Evolutionary conservation across 2,113 vertebrate species (phyloP), one percentile per base, ranked within the genome.

Genomic region (Aramus guarauna): DNA sequence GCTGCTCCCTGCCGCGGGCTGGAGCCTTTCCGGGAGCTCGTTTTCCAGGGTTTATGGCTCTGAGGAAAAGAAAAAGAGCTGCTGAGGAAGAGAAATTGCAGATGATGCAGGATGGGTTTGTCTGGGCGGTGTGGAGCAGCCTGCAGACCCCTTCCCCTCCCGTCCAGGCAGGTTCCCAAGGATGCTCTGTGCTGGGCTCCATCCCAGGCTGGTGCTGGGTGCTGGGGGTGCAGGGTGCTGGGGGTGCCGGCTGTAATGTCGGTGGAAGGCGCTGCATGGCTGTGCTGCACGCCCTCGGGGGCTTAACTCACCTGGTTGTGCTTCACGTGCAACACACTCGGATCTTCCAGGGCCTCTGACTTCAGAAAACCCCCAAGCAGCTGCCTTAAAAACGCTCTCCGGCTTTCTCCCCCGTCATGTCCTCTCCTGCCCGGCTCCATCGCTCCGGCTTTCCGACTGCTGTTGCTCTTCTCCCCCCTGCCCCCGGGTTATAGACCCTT

Each of bases 181-280:
- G n/a, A 10, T 7, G 50, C 73, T 15, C 34, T 4, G 39, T 32
- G 64, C 5, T n/a, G 8, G 7, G 15, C 3, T 23, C 23, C 39
- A 1, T 3, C 53, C 55, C 17, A 2, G 68, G n/a, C 3, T 4
- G 34, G 60, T 60, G n/a, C 3, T 4, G 34, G 60, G 59, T n/a
- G 27, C 22, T 14, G n/a, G 9, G 59, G 58, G 66, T 37, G 41
- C 17, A 1, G 45, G 53, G 63, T 32, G 29, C 14, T 3, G 62
- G 36, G 56, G 30, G 9, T 19, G 27, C 45, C 1, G 9, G 39
- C 20, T 34, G 45, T 12, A 6, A 17, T 2, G 39, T 15, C 5
- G 26, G n/a, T 13, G 1, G 5, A 5, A 8, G 0, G 37, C 4
- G 1, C 39, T 3, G 32, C 47, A 4, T 5, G 4, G 60, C 63